Conservation (phyloP, 2,888 invertebrate genomes). For the Conistra vaccinii region DNA sequence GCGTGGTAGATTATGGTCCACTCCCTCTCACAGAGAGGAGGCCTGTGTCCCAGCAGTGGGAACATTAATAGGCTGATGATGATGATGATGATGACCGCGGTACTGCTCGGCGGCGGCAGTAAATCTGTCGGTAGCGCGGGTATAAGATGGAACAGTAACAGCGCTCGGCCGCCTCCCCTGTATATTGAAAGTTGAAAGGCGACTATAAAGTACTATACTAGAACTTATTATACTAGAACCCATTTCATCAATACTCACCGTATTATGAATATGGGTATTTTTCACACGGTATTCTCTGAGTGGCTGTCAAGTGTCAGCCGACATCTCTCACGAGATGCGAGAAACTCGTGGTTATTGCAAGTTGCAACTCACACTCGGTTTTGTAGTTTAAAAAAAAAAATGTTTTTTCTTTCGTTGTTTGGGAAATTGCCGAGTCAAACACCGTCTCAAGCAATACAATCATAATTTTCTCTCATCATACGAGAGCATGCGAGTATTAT, state of each 20-base stretch:
- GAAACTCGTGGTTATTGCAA: neutral
- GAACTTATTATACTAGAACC: neutral
- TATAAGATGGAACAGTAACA: slow-evolving; percentile 33
- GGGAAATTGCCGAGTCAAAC: neutral
- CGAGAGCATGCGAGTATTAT: neutral
- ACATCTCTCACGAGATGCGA: neutral
- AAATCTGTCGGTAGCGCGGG: slow-evolving; percentile 27
- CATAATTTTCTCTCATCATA: neutral
- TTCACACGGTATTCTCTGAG: slow-evolving; percentile 2
- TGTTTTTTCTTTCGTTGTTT: neutral
- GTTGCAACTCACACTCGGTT: neutral
- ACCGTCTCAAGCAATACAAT: neutral
- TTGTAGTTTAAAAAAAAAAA: neutral
- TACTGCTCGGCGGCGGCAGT: slow-evolving; percentile 21
- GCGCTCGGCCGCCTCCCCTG: slow-evolving; percentile 5
- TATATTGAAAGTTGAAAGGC: slow-evolving; percentile 3
- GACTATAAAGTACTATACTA: slow-evolving; percentile 10
- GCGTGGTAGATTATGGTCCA: too few relatives aligned
- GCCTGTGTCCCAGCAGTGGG: too few relatives aligned
- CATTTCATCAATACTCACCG: too few relatives aligned
- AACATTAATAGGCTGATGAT: too few relatives aligned
- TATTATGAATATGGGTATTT: slow-evolving; percentile 14
- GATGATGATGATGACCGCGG: too few relatives aligned
- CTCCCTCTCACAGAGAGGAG: too few relatives aligned
- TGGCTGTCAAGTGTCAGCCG: neutral